Evolutionary conservation across 2,797 vertebrate species (phyloP), one percentile per base, ranked within the genome.

Genomic region (Enteromius anoplus): DNA sequence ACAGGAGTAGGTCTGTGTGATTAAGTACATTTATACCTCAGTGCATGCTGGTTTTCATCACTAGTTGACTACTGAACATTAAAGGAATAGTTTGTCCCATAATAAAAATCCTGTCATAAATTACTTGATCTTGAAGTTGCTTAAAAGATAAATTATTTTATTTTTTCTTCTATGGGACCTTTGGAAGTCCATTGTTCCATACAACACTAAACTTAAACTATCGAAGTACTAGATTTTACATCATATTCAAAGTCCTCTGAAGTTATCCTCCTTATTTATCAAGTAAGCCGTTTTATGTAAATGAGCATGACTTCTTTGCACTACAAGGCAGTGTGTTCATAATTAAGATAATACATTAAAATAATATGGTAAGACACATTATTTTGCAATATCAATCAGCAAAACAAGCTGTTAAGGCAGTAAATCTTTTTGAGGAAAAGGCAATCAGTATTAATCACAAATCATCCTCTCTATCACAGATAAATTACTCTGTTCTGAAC

Each of bases 61-160:
- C 14, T 42, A 60, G 72, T 75, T 75, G 32, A n/a, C 53, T n/a
- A 75, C 51, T 55, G 11, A 9, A 73, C 40, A 14, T 58, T 60
- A 75, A 17, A 40, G 72, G 5, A 23, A 55, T 23, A 55, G 19
- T 75, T 37, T 34, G 71, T 34, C 23, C 32, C 12, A 37, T 37
- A 75, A 75, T 55, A 12, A n/a, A 75, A 75, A 37, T 55, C 51
- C 12, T 37, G 47, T 75, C 29, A 55, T 75, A 6, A 55, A 55
- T 55, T 37, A 15, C 32, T 34, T 10, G 1, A 12, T n/a, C 21
- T 32, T 42, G 5, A 70, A 23, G 40, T 70, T 73, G 29, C 11
- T 34, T 5, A 53, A 53, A 73, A 32, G 4, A 9, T 9, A 34
- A 10, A 29, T 51, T 2, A 49, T 6, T 51, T 42, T 40, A 34